These are phyloP conservation scores for Indri indri DNA, from an alignment of 2,113 vertebrate species.

Conservation along the genomic window DNA sequence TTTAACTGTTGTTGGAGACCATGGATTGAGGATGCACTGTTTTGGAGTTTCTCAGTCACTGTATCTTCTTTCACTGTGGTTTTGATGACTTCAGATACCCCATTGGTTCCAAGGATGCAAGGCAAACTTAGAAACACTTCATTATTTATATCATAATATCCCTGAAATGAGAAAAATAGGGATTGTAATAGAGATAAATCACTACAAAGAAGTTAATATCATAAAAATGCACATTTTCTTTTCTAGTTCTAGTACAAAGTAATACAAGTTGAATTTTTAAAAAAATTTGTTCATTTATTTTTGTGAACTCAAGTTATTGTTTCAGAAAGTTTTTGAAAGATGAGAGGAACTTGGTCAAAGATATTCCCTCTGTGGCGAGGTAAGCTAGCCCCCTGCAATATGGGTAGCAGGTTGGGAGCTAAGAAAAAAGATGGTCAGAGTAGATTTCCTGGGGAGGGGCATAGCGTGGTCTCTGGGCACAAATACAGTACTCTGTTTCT, in stretches of 20 bases:
- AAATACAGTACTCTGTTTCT: neutral
- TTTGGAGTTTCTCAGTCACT: conserved; percentile 85
- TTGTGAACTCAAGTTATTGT: conserved; percentile 12
- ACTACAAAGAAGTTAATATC: neutral
- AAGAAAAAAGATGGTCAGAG: neutral
- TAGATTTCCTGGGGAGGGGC: neutral
- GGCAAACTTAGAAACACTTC: conserved; percentile 97
- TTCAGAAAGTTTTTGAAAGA: conserved; percentile 30
- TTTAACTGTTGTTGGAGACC: conserved; percentile 90
- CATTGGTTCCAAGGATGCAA: conserved; percentile 88
- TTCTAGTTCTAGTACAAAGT: conserved; percentile 37
- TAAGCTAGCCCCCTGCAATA: neutral
- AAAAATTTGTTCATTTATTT: neutral
- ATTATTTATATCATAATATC: conserved; percentile 87
- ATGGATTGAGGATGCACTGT: conserved; percentile 87
- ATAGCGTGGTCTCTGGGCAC: neutral
- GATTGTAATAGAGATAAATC: conserved; percentile 1
- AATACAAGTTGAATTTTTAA: neutral
- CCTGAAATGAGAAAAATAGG: conserved; percentile 82
- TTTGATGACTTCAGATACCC: conserved; percentile 88
- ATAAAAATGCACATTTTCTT: conserved; percentile 24
- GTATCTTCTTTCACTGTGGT: conserved; percentile 83
- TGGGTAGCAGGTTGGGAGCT: neutral
- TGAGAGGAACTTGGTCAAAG: neutral
- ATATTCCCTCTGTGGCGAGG: neutral